A percentile compares a stretch with the other conserved stretches of the same genome.
Conservation (phyloP, 2,113 vertebrate genomes). For the zebrafish (Danio rerio) region GRCz12tu NC_133183.1:7398001-7398500, state of each 20-base stretch:
- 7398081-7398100: too few relatives aligned
- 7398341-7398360: constrained; percentile 13
- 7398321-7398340: constrained; percentile 17
- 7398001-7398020: too few relatives aligned
- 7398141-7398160: neutral
- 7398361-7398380: constrained; percentile 5
- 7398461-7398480: neutral
- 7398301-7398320: constrained; percentile 31
- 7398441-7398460: neutral
- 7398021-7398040: too few relatives aligned
- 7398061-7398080: too few relatives aligned
- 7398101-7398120: too few relatives aligned
- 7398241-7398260: constrained; percentile 16
- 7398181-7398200: constrained; percentile 3
- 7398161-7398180: neutral
- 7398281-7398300: constrained; percentile 21
- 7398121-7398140: neutral
- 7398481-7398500: neutral
- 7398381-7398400: constrained; percentile 9
- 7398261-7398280: constrained; percentile 34
- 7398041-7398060: too few relatives aligned
- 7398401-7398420: constrained; percentile 34
- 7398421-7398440: neutral
- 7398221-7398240: neutral
- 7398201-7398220: neutral